phyloP scores from a whole-genome alignment of 2,888 invertebrate genomes.

The Oligia strigilis region DNA sequence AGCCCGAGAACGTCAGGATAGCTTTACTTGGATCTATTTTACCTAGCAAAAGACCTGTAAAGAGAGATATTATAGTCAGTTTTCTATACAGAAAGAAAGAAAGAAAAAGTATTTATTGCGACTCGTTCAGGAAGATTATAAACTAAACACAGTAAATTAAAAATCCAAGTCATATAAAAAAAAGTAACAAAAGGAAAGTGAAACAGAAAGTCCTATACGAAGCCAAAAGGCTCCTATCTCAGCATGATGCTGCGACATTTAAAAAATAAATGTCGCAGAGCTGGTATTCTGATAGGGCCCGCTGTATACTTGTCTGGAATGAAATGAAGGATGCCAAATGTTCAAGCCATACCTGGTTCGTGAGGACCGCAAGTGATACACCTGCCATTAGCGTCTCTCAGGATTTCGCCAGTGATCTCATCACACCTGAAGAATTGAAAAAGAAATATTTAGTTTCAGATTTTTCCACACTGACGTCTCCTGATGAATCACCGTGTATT shows the following conservation, averaged over 20 bases:
- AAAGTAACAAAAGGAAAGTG: no score
- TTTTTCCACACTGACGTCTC: not conserved
- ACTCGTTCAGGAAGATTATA: no score
- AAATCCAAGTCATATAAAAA: no score
- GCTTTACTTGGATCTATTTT: conserved; percentile 90
- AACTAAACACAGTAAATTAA: no score
- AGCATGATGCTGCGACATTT: no score
- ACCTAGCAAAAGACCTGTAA: conserved; percentile 93
- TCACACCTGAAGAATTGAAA: conserved; percentile 87
- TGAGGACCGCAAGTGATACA: conserved; percentile 95
- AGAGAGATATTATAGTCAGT: not conserved
- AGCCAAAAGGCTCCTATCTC: no score
- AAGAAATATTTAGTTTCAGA: not conserved
- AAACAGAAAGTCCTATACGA: no score
- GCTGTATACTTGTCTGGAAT: no score
- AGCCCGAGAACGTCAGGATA: conserved; percentile 86
- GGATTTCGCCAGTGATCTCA: conserved; percentile 94
- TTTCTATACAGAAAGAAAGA: no score
- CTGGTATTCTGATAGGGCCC: no score
- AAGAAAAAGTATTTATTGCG: no score
- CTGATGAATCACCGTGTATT: not conserved
- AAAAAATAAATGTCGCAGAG: no score
- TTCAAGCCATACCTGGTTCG: conserved; percentile 93
- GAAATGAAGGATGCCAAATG: not conserved
- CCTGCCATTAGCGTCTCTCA: conserved; percentile 93